Evolutionary conservation across 2,888 invertebrate species (phyloP).

Genomic region (Diaprepes abbreviatus): DNA sequence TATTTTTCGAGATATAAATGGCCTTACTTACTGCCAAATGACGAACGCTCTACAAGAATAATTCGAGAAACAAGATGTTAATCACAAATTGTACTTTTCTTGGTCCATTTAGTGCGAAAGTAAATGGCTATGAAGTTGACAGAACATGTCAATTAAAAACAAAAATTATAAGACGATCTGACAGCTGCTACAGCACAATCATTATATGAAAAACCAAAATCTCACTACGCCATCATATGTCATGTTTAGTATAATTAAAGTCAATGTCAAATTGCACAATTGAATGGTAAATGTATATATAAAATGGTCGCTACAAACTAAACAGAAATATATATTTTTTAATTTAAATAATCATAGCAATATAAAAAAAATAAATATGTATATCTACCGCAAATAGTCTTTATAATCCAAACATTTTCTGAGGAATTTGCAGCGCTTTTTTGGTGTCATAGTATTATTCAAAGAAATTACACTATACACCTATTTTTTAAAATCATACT

Average conservation of each 20-base stretch:
- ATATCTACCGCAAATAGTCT: neutral
- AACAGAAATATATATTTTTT: neutral
- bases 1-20: too few relatives aligned
- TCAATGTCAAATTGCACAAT: conserved; percentile 64
- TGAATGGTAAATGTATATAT: conserved; percentile 53
- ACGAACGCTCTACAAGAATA: too few relatives aligned
- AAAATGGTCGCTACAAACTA: conserved; percentile 20
- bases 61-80: too few relatives aligned
- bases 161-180: conserved; percentile 57
- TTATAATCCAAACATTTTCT: neutral
- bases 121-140: conserved; percentile 58
- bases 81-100: conserved; percentile 19
- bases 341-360: neutral
- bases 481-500: neutral
- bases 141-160: conserved; percentile 62
- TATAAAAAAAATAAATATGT: too few relatives aligned
- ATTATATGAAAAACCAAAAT: conserved; percentile 61
- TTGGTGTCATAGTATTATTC: conserved; percentile 25
- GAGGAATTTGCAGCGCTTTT: conserved; percentile 2
- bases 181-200: conserved; percentile 65
- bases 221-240: conserved; percentile 65
- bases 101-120: conserved; percentile 22
- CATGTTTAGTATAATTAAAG: conserved; percentile 60
- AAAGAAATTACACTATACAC: conserved; percentile 18
- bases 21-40: too few relatives aligned